Base-by-base conservation (phyloP, 1,140 invertebrate genomes). In the Trachymyrmex septentrionalis region DNA sequence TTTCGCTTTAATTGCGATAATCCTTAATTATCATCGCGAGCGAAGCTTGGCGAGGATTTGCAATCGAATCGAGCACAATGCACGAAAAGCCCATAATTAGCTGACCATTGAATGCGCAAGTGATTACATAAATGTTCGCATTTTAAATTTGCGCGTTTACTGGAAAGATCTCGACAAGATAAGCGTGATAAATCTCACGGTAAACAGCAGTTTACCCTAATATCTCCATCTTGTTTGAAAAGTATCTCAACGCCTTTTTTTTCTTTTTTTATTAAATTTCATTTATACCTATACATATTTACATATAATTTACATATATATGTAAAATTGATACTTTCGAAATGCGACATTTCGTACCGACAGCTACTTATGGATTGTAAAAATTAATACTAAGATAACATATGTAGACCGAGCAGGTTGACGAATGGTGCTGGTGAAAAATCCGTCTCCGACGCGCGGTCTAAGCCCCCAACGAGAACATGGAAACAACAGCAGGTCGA, bases 391-490 rank as follows among this genome's bases (percentile, higher is more conserved):
- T 21, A 0, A 12, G 3, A 14, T 14, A 48, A 69, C 2, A 44
- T n/a, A 7, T 48, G 9, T 19, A 57, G 30, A 73, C 48, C 30
- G 57, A 21, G 16, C 66, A 92, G 87, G 86, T 90, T 86, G 86
- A 92, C 89, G 92, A 86, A 94, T 94, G 93, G 93, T 94, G 92
- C 92, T 94, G 88, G 67, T 92, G 90, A 94, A 93, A 88, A 91
- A 86, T 87, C 88, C 91, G 69, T 91, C 93, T 67, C 90, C 93
- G 44, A 76, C 87, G 30, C 92, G 92, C 71, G 90, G 92, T 90
- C 90, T 85, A 59, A 93, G 87, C 64, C 85, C 86, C 24, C 89
- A 89, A 67, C 87, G 72, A 86, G 88, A 87, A 88, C 84, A 82
- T 90, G 59, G 78, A 16, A 73, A 78, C 59, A 55, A 53, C 30